These are phyloP conservation scores for Mystacides longicornis DNA, from an alignment of 2,888 invertebrate genomes.

Conservation along the genomic window DNA sequence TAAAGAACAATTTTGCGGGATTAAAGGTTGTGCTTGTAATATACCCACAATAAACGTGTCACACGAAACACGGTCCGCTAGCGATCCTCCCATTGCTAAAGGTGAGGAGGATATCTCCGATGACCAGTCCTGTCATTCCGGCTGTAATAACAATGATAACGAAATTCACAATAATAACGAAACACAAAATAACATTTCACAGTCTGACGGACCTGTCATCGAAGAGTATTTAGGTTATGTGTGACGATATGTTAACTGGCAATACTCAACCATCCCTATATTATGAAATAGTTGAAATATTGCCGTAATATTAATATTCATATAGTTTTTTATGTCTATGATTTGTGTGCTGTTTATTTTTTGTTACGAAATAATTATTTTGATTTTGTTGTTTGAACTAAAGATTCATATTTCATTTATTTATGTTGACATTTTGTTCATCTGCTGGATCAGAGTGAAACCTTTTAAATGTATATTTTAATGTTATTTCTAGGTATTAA, in stretches of 20 bases:
- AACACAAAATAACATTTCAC: slow-evolving; percentile 16
- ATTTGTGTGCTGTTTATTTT: neutral
- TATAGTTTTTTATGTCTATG: neutral
- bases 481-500: neutral
- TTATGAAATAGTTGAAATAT: slow-evolving; percentile 1
- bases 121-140: slow-evolving; percentile 12
- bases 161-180: slow-evolving; percentile 12
- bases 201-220: slow-evolving; percentile 38
- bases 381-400: no score
- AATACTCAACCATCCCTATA: no score
- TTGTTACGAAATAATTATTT: neutral
- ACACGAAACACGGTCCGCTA: slow-evolving; percentile 24
- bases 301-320: neutral
- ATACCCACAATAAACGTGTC: neutral
- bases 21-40: slow-evolving; percentile 38
- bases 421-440: neutral
- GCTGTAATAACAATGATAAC: slow-evolving; percentile 16
- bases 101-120: slow-evolving; percentile 14
- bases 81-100: slow-evolving; percentile 23
- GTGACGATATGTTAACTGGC: slow-evolving; percentile 32
- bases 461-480: neutral
- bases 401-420: neutral
- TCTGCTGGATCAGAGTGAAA: neutral
- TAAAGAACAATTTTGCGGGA: slow-evolving; percentile 35
- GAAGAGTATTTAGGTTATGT: slow-evolving; percentile 53